A percentile compares a stretch with the other conserved stretches of the same genome.
Evolutionary conservation across 2,797 vertebrate species (phyloP).

Genomic region (Oreochromis mossambicus): DNA sequence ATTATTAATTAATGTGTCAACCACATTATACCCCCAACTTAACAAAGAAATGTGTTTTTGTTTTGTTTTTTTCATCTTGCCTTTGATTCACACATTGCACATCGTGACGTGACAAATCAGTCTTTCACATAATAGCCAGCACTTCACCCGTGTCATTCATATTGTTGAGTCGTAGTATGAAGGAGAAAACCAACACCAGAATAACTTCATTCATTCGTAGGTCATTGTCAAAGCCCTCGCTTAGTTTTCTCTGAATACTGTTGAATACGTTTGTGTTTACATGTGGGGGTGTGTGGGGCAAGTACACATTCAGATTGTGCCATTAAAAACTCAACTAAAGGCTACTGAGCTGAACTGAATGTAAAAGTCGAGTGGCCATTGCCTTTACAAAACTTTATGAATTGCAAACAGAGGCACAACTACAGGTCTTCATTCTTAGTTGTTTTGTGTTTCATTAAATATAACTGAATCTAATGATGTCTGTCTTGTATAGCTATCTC

Average conservation of each 20-base stretch:
- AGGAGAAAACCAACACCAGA: background rate
- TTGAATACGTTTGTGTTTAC: background rate
- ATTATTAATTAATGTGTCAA: background rate
- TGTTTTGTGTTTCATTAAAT: background rate
- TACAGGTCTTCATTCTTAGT: background rate
- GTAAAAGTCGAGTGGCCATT: background rate
- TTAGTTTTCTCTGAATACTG: background rate
- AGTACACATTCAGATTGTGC: background rate
- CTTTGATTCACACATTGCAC: background rate
- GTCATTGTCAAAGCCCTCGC: constrained; percentile 8
- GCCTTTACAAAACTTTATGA: background rate
- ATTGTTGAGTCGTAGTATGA: background rate
- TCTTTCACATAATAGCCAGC: background rate
- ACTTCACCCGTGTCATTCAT: background rate
- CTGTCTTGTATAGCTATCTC: background rate
- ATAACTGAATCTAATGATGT: background rate
- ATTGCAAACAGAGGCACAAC: background rate
- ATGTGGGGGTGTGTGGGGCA: background rate
- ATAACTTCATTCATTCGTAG: constrained; percentile 5
- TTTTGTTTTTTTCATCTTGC: background rate
- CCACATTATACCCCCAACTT: background rate
- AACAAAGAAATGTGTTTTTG: background rate
- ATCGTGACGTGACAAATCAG: background rate
- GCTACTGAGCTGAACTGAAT: background rate
- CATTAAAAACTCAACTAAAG: constrained; percentile 15